A percentile compares a stretch with the other conserved stretches of the same genome.
phyloP scores from a whole-genome alignment of 2,113 vertebrate genomes.

The Grammomys surdaster region DNA sequence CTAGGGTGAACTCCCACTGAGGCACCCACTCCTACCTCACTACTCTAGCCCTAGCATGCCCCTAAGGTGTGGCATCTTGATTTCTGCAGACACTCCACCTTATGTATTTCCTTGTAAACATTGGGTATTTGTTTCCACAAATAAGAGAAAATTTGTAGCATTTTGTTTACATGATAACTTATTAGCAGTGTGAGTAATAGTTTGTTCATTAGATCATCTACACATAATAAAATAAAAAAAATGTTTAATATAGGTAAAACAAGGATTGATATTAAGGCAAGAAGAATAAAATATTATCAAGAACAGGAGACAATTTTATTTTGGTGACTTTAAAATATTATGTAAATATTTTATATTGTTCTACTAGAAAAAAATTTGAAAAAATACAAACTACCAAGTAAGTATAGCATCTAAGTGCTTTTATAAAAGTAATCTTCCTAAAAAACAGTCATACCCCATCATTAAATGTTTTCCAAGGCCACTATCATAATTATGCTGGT shows the following conservation, averaged over 20 bases:
- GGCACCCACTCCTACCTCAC: too few relatives aligned
- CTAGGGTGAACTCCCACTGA: too few relatives aligned
- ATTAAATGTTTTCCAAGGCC: background rate
- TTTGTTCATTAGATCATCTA: background rate
- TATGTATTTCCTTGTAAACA: background rate
- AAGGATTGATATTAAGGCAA: background rate
- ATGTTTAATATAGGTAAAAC: background rate
- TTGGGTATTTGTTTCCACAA: background rate
- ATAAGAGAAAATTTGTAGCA: background rate
- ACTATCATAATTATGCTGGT: background rate
- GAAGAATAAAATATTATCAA: background rate
- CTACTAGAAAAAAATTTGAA: background rate
- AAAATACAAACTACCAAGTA: background rate
- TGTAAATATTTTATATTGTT: background rate
- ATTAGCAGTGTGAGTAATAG: background rate
- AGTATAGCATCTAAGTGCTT: background rate
- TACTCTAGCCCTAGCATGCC: too few relatives aligned
- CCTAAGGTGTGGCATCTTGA: too few relatives aligned
- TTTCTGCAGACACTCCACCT: background rate
- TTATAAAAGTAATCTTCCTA: background rate
- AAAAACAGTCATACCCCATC: background rate
- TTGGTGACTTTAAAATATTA: background rate
- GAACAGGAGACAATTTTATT: background rate
- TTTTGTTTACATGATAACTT: background rate
- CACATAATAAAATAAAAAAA: background rate